These are phyloP conservation scores for Oreochromis spilurus DNA, from an alignment of 2,113 vertebrate genomes.

Conservation along the genomic window DNA sequence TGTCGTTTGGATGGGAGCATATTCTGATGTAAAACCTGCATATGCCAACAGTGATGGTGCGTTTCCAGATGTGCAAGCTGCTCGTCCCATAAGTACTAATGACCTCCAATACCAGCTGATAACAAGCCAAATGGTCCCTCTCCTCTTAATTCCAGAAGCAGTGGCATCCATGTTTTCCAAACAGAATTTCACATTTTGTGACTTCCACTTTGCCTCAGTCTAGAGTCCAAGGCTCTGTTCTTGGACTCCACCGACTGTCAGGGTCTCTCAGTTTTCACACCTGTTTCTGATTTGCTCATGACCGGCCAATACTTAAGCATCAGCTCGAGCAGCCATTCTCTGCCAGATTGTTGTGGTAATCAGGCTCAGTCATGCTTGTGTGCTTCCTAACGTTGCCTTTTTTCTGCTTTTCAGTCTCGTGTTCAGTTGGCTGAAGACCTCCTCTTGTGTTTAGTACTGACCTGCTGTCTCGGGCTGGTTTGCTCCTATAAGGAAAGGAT, in stretches of 20 bases:
- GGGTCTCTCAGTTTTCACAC: background rate
- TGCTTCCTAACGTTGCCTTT: background rate
- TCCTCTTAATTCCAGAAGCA: background rate
- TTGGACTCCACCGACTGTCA: background rate
- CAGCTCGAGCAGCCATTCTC: background rate
- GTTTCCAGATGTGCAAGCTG: background rate
- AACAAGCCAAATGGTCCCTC: background rate
- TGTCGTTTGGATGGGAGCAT: background rate
- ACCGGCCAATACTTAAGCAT: background rate
- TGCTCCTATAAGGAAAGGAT: background rate
- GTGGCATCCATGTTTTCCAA: background rate
- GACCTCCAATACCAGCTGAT: background rate
- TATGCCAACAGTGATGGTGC: background rate
- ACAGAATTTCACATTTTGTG: rapidly evolving
- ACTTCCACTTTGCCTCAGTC: background rate
- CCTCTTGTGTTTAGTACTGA: background rate
- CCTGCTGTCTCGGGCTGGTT: background rate
- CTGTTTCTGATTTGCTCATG: background rate
- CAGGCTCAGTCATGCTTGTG: background rate
- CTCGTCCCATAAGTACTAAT: background rate
- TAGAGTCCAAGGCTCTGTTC: background rate
- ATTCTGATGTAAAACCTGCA: background rate
- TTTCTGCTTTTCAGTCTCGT: background rate
- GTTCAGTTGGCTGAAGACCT: background rate
- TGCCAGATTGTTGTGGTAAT: background rate